Conservation (phyloP, 2,888 invertebrate genomes). For the Phrixothrix hirtus region DNA sequence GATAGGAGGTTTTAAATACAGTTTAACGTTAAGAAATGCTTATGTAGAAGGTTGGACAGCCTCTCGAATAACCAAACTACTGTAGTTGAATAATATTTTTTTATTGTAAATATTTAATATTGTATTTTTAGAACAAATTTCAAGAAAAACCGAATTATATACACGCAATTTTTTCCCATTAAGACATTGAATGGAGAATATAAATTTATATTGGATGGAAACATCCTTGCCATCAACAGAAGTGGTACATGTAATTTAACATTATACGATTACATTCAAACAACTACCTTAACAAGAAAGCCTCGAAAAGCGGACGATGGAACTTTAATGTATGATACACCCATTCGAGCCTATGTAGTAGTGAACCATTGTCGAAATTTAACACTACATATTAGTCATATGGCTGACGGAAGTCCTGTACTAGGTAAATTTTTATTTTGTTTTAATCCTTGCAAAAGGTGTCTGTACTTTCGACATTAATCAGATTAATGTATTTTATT, state of each 20-base stretch:
- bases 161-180: slow-evolving; percentile 82
- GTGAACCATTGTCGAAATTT: slow-evolving; percentile 77
- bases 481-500: no score
- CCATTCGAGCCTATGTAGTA: slow-evolving; percentile 68
- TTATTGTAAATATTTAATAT: no score
- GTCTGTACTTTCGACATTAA: no score
- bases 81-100: slow-evolving; percentile 55
- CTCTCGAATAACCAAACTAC: slow-evolving; percentile 76
- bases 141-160: slow-evolving; percentile 67
- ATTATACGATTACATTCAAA: slow-evolving; percentile 69
- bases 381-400: slow-evolving; percentile 75
- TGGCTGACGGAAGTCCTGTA: slow-evolving; percentile 68
- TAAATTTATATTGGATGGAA: slow-evolving; percentile 65
- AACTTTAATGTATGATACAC: slow-evolving; percentile 43
- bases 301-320: slow-evolving; percentile 54
- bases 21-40: slow-evolving; percentile 71
- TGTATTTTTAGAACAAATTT: slow-evolving; percentile 73
- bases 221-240: slow-evolving; percentile 66
- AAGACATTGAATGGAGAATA: slow-evolving; percentile 73
- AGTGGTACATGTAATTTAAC: slow-evolving; percentile 76
- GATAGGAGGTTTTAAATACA: slow-evolving; percentile 68
- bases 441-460: no score
- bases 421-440: slow-evolving; percentile 61
- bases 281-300: slow-evolving; percentile 64
- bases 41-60: slow-evolving; percentile 76